Base-by-base conservation (phyloP, 2,888 invertebrate genomes). In the Hedya salicella region DNA sequence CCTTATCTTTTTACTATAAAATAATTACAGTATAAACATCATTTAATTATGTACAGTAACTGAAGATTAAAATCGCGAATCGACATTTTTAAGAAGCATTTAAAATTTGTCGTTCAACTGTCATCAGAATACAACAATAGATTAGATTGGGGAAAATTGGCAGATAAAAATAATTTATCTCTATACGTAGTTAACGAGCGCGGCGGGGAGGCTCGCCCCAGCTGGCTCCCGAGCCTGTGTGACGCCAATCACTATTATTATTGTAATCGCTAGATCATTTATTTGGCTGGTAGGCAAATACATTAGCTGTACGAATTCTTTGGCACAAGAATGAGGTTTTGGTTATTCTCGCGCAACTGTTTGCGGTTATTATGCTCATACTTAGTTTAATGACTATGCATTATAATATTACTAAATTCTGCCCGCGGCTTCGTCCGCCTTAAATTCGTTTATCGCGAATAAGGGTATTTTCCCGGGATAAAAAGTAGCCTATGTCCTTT, bases 151-250 rank as follows among this genome's bases (percentile, higher is more conserved):
- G 88, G 88, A 89, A 90, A 90, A 90, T 88, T 88, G 90, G 85
- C 83, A 85, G 87, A 90, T 89, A 87, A 89, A 87, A 91, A 89
- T 89, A 88, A 91, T 89, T 85, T 86, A 89, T 89, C 84, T 83
- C 76, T 82, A 77, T 85, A 81, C 82, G 81, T 80, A 85, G 88
- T 86, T 90, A 91, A 89, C 89, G 87, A 88, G 81, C 81, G 73
- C 88, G 77, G 85, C 86, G 84, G 91, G 91, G 86, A 75, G 75
- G 78, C 81, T 73, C 73, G 70, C 75, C 80, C 84, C 83, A 81
- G 80, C 83, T 83, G 80, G 79, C 78, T 78, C 87, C 88, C 87
- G 80, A 89, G 88, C 87, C 88, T 73, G 64, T 48, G 77, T 75
- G 87, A 82, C 88, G 86, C 85, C 87, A 75, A 79, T 78, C 75